Percentiles rank a stretch among this genome's conserved stretches.
These are phyloP conservation scores for Drosophila seclusa DNA, from an alignment of 2,888 invertebrate genomes.

Conservation along the genomic window DNA sequence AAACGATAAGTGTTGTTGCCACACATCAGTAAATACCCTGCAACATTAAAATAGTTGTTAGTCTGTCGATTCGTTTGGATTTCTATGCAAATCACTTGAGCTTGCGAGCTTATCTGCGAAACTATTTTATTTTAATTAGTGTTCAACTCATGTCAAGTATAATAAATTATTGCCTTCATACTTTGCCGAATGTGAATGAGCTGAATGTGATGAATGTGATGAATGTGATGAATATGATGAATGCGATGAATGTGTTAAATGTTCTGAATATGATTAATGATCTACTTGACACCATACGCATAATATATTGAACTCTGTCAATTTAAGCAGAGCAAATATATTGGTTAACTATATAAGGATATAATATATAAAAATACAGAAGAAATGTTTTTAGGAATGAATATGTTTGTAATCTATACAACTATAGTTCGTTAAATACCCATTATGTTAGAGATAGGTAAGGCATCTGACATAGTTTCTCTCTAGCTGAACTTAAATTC, in stretches of 20 bases:
- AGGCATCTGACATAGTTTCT: not conserved
- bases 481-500: not conserved
- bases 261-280: not conserved
- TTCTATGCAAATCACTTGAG: conserved; percentile 15
- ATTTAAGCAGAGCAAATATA: not conserved
- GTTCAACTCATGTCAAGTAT: not conserved
- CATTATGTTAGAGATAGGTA: not conserved
- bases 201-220: not conserved
- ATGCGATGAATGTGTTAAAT: not conserved
- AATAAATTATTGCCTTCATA: not conserved
- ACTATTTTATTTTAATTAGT: not conserved
- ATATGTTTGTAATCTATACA: not conserved
- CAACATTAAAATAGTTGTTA: conserved; percentile 21
- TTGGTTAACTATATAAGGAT: not conserved
- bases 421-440: not conserved
- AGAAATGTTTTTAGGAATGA: not conserved
- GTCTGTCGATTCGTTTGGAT: conserved; percentile 23
- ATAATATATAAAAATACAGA: not conserved
- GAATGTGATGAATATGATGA: not conserved
- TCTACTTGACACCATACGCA: not conserved
- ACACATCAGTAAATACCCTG: conserved; percentile 31
- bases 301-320: not conserved
- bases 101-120: not conserved
- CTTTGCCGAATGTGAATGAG: not conserved
- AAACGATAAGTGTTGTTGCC: conserved; percentile 8